Base-by-base conservation (phyloP, 2,797 vertebrate genomes). In the Chaenodraco wilsoni region DNA sequence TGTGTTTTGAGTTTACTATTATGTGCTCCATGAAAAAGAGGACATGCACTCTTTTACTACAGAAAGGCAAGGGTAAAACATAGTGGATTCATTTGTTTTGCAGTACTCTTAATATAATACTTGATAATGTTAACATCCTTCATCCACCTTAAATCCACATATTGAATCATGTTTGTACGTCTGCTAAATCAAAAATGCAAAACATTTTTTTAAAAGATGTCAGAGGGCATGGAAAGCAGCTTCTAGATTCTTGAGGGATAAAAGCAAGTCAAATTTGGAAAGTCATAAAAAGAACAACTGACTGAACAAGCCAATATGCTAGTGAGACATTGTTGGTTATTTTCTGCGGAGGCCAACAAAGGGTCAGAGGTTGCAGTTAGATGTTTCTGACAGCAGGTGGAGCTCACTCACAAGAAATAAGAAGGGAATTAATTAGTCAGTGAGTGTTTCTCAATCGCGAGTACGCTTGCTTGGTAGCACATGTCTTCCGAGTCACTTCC, bases 321-420 rank as follows among this genome's bases (percentile, higher is more conserved):
- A 37, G 15, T 9, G n/a, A 41, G 7, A 37, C 16, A 44, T 14
- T 31, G 14, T 15, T n/a, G 2, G 5, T 60, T 55, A 6, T 54
- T 23, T 44, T 69, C n/a, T 76, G 37, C 5, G 23, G 57, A 67
- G 65, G 64, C 70, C 76, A 79, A 54, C 17, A 1, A 57, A 64
- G 46, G 74, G 63, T 81, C 85, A 76, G 11, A 43, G 19, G 0
- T 2, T 78, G 75, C 27, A 81, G 78, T 75, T 69, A 19, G 69
- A 59, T 0, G 1, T 43, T 16, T 37, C 45, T 27, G 16, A 82
- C 89, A 85, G 76, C 83, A 88, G 89, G 76, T 31, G 84, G 89
- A 2, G 82, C 84, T 77, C 58, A 55, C 4, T 51, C 9, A 66
- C 68, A 69, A 61, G 41, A 10, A 58, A 75, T 46, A 5, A 14